These are phyloP conservation scores for Lanistes nyassanus DNA, from an alignment of 1,140 invertebrate species.

Conservation along the genomic window DNA sequence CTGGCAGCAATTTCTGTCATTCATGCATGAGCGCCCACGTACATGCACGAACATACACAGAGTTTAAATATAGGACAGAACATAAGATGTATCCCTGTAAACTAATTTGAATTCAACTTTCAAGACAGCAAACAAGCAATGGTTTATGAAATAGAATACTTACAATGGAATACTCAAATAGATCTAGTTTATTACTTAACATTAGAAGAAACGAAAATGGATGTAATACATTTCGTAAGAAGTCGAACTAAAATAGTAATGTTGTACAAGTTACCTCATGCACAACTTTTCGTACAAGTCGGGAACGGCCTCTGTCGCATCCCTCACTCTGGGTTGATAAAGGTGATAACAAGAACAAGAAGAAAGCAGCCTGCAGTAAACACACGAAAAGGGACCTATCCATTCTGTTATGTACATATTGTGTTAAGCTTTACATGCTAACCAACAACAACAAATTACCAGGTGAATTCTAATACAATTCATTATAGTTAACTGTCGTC, in stretches of 20 bases:
- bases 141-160: not conserved
- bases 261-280: constrained; percentile 73
- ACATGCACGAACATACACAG: too few relatives aligned
- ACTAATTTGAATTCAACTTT: not conserved
- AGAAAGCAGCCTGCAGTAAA: not conserved
- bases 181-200: too few relatives aligned
- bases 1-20: constrained; percentile 84
- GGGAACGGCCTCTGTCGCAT: constrained; percentile 87
- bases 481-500: too few relatives aligned
- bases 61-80: not conserved
- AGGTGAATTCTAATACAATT: not conserved
- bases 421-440: not conserved
- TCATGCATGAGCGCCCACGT: constrained; percentile 24
- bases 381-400: not conserved
- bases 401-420: not conserved
- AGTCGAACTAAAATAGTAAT: not conserved
- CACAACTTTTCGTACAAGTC: constrained; percentile 87
- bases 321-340: constrained; percentile 65
- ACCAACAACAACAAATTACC: not conserved
- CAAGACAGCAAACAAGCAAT: not conserved
- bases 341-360: not conserved
- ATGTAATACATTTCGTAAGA: not conserved
- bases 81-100: not conserved
- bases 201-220: not conserved
- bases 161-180: too few relatives aligned